Conservation (phyloP, 2,797 vertebrate genomes). For the Crenuchus spilurus region DNA sequence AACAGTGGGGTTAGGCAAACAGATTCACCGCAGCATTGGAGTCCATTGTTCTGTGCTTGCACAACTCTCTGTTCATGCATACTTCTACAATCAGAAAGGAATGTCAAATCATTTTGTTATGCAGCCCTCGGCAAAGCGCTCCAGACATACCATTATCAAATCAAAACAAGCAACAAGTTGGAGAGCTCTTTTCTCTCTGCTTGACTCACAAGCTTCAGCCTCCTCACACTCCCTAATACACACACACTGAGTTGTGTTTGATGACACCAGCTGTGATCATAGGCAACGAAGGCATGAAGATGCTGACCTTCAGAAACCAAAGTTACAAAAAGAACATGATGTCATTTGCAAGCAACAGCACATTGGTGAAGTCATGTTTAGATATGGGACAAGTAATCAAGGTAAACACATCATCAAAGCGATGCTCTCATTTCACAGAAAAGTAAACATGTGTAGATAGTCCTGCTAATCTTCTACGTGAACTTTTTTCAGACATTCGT, state of each 20-base stretch:
- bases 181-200: slow-evolving; percentile 55
- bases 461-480: neutral
- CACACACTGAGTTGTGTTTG: slow-evolving; percentile 1
- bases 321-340: slow-evolving; percentile 26
- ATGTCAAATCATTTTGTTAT: slow-evolving; percentile 77
- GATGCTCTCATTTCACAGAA: too few species aligned
- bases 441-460: neutral
- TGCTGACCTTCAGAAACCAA: slow-evolving; percentile 31
- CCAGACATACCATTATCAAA: slow-evolving; percentile 79
- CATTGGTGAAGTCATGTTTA: slow-evolving; percentile 7
- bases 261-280: slow-evolving; percentile 10
- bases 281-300: slow-evolving; percentile 28
- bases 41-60: slow-evolving; percentile 70
- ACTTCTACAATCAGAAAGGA: slow-evolving; percentile 79
- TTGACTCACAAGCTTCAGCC: slow-evolving; percentile 36
- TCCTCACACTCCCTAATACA: slow-evolving; percentile 16
- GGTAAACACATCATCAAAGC: too few species aligned
- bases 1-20: slow-evolving; percentile 30
- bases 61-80: slow-evolving; percentile 71
- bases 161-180: slow-evolving; percentile 77
- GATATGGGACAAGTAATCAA: too few species aligned
- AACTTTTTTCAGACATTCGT: neutral
- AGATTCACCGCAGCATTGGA: slow-evolving; percentile 70
- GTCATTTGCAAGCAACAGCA: slow-evolving; percentile 13
- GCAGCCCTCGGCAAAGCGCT: slow-evolving; percentile 66